These are phyloP conservation scores for Antheraea yamamai DNA, from an alignment of 2,888 invertebrate species.

Conservation along the genomic window DNA sequence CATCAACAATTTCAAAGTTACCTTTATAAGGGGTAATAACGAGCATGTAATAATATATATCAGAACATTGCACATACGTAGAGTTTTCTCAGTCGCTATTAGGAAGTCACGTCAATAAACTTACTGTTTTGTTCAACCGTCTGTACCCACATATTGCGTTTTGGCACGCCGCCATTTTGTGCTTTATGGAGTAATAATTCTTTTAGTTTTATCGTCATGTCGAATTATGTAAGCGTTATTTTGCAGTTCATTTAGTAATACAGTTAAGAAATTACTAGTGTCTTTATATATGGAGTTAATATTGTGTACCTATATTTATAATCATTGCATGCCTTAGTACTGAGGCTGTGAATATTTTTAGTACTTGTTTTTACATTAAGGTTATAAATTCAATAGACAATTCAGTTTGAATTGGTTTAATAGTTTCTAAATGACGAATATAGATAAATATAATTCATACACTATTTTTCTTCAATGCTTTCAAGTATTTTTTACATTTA, in stretches of 20 bases:
- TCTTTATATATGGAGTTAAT: background rate
- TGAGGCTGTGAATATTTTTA: no score
- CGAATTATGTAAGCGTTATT: conserved; percentile 32
- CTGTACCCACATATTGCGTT: conserved; percentile 47
- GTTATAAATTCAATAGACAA: no score
- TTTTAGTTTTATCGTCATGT: conserved; percentile 51
- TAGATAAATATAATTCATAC: no score
- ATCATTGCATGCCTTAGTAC: no score
- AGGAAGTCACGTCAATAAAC: conserved; percentile 32
- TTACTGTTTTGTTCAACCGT: conserved; percentile 35
- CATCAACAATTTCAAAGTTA: background rate
- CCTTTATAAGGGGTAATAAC: background rate
- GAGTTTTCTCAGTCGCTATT: conserved; percentile 1
- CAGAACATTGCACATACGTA: background rate
- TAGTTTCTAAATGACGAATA: no score
- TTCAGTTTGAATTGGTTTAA: no score
- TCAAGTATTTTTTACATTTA: background rate
- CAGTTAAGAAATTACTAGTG: conserved; percentile 15
- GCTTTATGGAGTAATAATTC: conserved; percentile 58
- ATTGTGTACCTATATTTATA: no score
- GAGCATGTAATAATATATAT: background rate
- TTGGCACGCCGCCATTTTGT: conserved; percentile 53
- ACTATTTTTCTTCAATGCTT: no score
- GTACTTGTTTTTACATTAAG: no score
- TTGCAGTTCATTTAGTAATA: conserved; percentile 17